A percentile compares a stretch with the other conserved stretches of the same genome.
These are phyloP conservation scores for Eulemur albifrons DNA, from an alignment of 2,797 vertebrate species.

Conservation along the genomic window DNA sequence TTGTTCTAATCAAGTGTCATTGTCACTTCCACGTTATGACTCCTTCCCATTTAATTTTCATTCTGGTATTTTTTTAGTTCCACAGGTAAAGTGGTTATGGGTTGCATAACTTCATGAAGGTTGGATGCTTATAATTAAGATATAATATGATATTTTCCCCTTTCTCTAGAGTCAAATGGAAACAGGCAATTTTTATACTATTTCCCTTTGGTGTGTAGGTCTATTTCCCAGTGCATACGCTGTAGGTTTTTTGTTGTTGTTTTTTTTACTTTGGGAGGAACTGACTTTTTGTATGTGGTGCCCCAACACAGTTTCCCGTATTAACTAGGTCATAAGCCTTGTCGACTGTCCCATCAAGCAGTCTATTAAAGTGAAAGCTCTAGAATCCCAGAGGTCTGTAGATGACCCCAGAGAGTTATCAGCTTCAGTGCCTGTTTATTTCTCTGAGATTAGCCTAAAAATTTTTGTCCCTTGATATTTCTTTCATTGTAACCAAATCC, in stretches of 20 bases:
- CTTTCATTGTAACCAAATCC: neutral
- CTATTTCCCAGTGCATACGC: neutral
- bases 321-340: neutral
- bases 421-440: neutral
- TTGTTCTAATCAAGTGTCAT: neutral
- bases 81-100: neutral
- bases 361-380: neutral
- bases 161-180: neutral
- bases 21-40: neutral
- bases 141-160: neutral
- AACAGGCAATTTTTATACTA: neutral
- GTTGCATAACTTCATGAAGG: neutral
- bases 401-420: neutral
- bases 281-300: rapidly evolving
- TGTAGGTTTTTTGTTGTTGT: neutral
- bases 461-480: neutral
- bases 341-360: neutral
- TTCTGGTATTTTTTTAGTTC: neutral
- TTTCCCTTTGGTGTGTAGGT: rapidly evolving
- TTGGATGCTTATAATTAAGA: neutral
- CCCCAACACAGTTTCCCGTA: neutral
- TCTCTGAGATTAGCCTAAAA: neutral
- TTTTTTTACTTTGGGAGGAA: neutral
- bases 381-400: neutral
- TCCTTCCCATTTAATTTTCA: neutral